These are phyloP conservation scores for Echinometra lucunter DNA, from an alignment of 53 echinoderm and acorn worm genomes.

Conservation along the genomic window DNA sequence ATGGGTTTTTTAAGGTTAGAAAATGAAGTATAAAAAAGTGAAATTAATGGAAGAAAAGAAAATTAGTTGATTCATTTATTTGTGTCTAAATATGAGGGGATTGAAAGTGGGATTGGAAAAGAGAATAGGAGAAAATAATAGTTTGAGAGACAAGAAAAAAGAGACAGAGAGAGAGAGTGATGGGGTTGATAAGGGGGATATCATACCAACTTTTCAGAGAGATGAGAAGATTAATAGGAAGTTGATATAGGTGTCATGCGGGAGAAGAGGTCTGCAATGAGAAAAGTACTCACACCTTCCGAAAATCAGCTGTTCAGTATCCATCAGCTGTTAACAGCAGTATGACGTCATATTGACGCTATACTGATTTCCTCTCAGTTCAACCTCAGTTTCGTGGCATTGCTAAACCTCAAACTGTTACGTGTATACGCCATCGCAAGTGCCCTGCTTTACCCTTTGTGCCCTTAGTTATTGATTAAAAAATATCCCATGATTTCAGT, in stretches of 20 bases:
- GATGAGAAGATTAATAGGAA: no score
- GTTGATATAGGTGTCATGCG: no score
- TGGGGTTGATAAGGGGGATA: no score
- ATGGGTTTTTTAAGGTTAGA: no score
- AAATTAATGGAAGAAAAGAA: no score
- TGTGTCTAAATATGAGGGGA: no score
- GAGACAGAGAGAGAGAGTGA: no score
- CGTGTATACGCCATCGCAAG: not conserved
- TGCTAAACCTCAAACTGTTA: not conserved
- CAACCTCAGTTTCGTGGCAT: not conserved
- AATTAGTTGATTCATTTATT: no score
- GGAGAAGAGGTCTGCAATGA: not conserved
- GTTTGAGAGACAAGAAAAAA: not conserved
- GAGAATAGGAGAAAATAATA: not conserved
- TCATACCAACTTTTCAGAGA: no score
- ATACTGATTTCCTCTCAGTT: slow-evolving; percentile 9
- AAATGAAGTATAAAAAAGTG: no score
- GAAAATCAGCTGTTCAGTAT: not conserved
- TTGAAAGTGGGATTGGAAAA: no score
- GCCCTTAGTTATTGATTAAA: not conserved
- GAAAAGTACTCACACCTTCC: not conserved
- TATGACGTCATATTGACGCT: slow-evolving; percentile 36
- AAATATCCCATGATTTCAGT: not conserved
- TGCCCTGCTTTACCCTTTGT: not conserved
- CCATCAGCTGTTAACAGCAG: not conserved